Percentiles rank a stretch among this genome's conserved stretches.
These are phyloP conservation scores for Tethya wilhelma DNA, from an alignment of 37 sponge, comb jelly and placozoan genomes.

Conservation along the genomic window DNA sequence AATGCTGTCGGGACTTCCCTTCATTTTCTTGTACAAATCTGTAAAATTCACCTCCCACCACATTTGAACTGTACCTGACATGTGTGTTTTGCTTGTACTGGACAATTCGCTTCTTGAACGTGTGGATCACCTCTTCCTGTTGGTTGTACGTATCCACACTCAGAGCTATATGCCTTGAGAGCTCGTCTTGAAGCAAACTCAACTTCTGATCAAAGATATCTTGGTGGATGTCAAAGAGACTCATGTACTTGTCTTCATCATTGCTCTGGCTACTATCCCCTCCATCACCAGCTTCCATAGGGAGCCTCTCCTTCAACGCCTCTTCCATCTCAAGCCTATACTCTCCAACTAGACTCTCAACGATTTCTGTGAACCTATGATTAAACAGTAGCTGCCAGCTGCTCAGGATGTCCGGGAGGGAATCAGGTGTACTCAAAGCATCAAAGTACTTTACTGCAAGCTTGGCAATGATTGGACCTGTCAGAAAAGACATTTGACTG, in stretches of 20 bases:
- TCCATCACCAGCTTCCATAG: too few species aligned
- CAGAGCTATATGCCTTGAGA: too few species aligned
- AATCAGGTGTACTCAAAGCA: neutral
- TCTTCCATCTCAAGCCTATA: constrained; percentile 15
- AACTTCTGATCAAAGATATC: too few species aligned
- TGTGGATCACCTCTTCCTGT: too few species aligned
- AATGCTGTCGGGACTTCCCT: neutral
- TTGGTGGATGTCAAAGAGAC: too few species aligned
- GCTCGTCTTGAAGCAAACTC: too few species aligned
- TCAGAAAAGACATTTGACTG: neutral
- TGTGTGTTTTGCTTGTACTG: neutral
- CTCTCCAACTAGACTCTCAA: neutral
- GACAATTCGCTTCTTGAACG: constrained; percentile 5
- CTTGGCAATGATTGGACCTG: neutral
- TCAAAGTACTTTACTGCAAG: neutral
- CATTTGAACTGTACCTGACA: neutral
- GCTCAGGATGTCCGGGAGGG: neutral
- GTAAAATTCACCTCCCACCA: constrained; percentile 1
- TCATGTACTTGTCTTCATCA: too few species aligned
- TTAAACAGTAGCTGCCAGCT: constrained; percentile 14
- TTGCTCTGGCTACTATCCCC: too few species aligned
- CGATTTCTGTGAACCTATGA: neutral
- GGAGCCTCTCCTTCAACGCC: neutral
- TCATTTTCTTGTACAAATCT: constrained; percentile 1
- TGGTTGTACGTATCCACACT: too few species aligned